phyloP scores from a whole-genome alignment of 2,113 vertebrate genomes.

The Poicephalus meyeri region DNA sequence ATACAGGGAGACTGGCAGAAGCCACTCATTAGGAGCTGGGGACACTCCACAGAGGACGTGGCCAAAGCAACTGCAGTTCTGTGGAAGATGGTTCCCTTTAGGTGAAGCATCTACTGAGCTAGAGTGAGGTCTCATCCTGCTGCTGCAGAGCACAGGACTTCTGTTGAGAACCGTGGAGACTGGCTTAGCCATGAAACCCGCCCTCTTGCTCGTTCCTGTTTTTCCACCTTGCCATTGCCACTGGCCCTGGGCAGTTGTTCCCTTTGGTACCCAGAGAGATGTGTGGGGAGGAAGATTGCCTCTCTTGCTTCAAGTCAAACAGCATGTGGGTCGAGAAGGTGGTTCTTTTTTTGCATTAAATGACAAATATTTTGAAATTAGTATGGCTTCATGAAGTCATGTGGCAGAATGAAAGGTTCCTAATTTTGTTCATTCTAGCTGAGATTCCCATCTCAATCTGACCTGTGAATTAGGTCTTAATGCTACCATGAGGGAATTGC shows the following conservation, averaged over 20 bases:
- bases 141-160: no score
- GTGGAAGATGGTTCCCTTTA: no score
- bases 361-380: neutral
- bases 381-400: neutral
- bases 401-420: neutral
- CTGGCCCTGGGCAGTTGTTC: neutral
- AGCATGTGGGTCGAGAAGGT: neutral
- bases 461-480: neutral
- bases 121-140: no score
- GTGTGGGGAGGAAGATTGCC: neutral
- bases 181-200: neutral
- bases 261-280: neutral
- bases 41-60: neutral
- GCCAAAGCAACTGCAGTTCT: no score
- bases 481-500: constrained; percentile 14
- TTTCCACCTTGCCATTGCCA: neutral
- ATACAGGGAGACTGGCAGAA: neutral
- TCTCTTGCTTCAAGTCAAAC: neutral
- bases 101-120: no score
- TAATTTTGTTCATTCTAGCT: neutral
- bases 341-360: neutral
- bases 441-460: neutral
- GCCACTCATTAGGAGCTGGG: fast-evolving
- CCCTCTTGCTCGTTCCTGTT: fast-evolving
- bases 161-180: neutral